Evolutionary conservation across 2,888 invertebrate genomes (phyloP), one percentile per base, ranked within the genome.

Genomic region (Zaprionus obscuricornis): DNA sequence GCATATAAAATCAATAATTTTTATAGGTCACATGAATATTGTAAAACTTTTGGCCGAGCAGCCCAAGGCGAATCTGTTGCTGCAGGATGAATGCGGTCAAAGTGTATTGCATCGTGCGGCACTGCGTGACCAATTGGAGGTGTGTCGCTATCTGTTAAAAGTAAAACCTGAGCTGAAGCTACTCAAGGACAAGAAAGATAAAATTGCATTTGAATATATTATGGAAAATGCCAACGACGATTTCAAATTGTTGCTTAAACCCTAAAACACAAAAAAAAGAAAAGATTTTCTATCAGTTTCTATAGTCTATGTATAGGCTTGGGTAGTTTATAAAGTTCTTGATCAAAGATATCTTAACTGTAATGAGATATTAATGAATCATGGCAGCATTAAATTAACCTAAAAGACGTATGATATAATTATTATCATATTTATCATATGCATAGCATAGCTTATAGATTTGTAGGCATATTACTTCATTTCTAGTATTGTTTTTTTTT

Each of bases 31-130:
- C 89, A 65, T 90, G 31, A 90, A 92, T 37, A 92, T 96, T 66
- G 93, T 96, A 0, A 90, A 93, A 72, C 91, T 95, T 39, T 91
- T 97, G 42, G 88, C 95, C 17, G 88, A 92, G 13, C 90, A 91
- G 49, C 69, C 69, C 51, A 93, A 94, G 65, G 96, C 96, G 4
- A 91, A 93, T 88, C 87, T 93, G 2, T 89, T 91, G 65, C 81
- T 93, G 16, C 92, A 92, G 88, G 97, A 97, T 89, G 91, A 92
- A 42, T 97, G 97, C 91, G 96, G 96, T 0, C 94, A 94, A 89
- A 96, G 94, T 22, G 93, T 94, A 16, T 91, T 97, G 14, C 96
- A 97, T 89, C 94, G 96, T 88, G 95, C 95, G 13, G 91, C 92
- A 10, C 91, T 92, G 77, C 92, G 91, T 50, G 92, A 92, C 27